These are phyloP conservation scores for Scophthalmus maximus DNA, from an alignment of 2,113 vertebrate genomes.

Conservation along the genomic window DNA sequence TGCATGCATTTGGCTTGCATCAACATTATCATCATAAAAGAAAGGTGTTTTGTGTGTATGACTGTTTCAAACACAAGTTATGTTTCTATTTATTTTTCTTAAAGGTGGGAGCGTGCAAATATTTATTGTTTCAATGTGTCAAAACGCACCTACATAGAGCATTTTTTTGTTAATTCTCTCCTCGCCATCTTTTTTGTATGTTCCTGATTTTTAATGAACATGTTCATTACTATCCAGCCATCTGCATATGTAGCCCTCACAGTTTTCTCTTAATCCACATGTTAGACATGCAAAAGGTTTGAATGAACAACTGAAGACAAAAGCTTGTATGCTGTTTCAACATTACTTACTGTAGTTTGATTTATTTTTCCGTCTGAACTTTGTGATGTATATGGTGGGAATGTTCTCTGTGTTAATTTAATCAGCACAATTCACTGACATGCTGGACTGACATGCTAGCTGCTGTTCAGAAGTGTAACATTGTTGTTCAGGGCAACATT, in stretches of 20 bases:
- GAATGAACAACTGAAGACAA: constrained; percentile 86
- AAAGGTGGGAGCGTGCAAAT: constrained; percentile 94
- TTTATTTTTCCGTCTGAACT: constrained; percentile 87
- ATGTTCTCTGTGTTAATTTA: constrained; percentile 99
- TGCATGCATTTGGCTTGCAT: constrained; percentile 69
- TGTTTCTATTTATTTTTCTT: constrained; percentile 80
- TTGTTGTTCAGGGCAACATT: constrained; percentile 88
- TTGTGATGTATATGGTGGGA: constrained; percentile 99
- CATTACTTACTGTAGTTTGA: constrained; percentile 96
- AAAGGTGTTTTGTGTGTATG: constrained; percentile 52
- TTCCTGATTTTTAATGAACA: constrained; percentile 79
- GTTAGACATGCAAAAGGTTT: constrained; percentile 87
- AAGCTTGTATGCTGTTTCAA: constrained; percentile 91
- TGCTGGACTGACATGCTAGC: constrained; percentile 99
- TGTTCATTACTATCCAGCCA: constrained; percentile 81
- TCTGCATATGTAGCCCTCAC: constrained; percentile 86
- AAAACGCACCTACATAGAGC: constrained; percentile 85
- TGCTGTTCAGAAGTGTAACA: constrained; percentile 87
- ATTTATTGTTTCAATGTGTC: constrained; percentile 90
- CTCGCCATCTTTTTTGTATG: constrained; percentile 81
- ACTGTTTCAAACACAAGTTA: constrained; percentile 82
- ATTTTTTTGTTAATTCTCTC: constrained; percentile 87
- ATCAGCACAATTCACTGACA: constrained; percentile 99
- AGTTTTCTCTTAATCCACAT: constrained; percentile 88
- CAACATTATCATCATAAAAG: constrained; percentile 48